phyloP scores from a whole-genome alignment of 2,113 vertebrate species.

The Syngnathoides biaculeatus region DNA sequence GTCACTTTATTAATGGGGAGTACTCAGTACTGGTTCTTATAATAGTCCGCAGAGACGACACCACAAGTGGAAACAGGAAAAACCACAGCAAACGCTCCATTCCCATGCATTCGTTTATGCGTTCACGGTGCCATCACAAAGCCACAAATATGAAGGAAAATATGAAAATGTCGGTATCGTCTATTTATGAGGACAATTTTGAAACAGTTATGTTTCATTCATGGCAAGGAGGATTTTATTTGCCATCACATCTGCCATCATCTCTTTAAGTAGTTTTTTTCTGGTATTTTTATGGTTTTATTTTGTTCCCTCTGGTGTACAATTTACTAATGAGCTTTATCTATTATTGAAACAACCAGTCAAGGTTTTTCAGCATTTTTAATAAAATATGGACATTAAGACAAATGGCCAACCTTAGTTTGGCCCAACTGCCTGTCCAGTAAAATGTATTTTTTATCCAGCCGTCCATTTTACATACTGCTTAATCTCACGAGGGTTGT shows the following conservation, averaged over 20 bases:
- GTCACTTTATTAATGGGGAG: conserved; percentile 43
- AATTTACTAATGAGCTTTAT: background rate
- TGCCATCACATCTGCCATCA: background rate
- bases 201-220: background rate
- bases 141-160: conserved; percentile 65
- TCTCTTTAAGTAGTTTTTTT: background rate
- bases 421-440: too few species aligned
- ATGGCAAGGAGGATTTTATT: background rate
- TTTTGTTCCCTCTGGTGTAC: background rate
- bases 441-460: too few species aligned
- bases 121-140: conserved; percentile 49
- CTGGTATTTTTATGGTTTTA: background rate
- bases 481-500: too few species aligned
- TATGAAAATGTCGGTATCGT: conserved; percentile 41
- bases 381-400: background rate
- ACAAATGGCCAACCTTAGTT: background rate
- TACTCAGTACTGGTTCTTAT: conserved; percentile 40
- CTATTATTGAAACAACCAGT: background rate
- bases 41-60: conserved; percentile 50
- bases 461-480: too few species aligned
- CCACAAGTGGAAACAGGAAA: conserved; percentile 72
- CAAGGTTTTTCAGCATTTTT: background rate
- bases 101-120: conserved; percentile 57
- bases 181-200: conserved; percentile 11
- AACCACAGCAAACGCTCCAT: conserved; percentile 47